Evolutionary conservation across 2,797 vertebrate genomes (phyloP).

Genomic region (Melanotaenia trifasciata): DNA sequence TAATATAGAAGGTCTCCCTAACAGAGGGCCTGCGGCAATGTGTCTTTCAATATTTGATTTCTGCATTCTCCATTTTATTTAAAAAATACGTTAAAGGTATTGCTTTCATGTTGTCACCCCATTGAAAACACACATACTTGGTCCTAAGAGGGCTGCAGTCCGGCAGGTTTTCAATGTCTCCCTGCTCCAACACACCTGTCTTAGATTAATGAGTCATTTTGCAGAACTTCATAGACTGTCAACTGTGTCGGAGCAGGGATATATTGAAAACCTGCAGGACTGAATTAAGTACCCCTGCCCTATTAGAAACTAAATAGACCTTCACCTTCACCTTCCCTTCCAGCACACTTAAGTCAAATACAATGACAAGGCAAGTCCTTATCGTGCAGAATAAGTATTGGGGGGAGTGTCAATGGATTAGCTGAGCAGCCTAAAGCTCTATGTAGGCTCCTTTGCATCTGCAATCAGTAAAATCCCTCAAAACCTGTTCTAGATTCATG

Average conservation of each 20-base stretch:
- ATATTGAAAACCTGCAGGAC: no score
- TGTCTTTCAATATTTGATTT: slow-evolving; percentile 49
- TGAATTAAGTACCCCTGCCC: background rate
- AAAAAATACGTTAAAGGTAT: slow-evolving; percentile 4
- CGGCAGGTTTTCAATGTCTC: no score
- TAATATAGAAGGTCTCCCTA: background rate
- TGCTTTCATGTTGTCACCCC: no score
- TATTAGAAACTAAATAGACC: slow-evolving; percentile 11
- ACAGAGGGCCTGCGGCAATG: slow-evolving; percentile 16
- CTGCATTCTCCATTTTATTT: slow-evolving; percentile 12
- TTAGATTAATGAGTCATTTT: no score
- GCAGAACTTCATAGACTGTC: no score
- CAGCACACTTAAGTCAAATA: slow-evolving; percentile 22
- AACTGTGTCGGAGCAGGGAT: no score
- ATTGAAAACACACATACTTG: no score
- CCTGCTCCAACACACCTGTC: no score
- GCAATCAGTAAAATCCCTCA: background rate
- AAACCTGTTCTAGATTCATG: background rate
- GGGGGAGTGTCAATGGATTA: background rate
- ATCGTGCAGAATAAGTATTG: background rate
- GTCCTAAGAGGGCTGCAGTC: no score
- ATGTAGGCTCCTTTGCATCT: background rate
- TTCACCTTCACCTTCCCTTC: background rate
- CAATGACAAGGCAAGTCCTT: background rate
- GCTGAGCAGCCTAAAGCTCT: background rate